phyloP scores from a whole-genome alignment of 1,140 invertebrate species.

The Heliconius nattereri region DNA sequence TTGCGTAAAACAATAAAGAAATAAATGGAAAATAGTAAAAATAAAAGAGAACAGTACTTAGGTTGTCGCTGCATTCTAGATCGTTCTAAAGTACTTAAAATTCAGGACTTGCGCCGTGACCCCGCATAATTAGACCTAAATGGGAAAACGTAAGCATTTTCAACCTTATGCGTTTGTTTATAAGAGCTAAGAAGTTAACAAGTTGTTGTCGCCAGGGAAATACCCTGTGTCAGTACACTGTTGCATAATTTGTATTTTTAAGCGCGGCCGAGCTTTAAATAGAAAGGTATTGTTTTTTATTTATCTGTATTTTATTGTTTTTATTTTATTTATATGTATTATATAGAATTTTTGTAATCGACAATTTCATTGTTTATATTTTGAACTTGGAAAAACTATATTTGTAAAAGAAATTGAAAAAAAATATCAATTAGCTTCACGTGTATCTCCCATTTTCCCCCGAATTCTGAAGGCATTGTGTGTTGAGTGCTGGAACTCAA shows the following conservation, averaged over 20 bases:
- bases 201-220: too few relatives aligned
- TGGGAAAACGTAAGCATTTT: constrained; percentile 4
- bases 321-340: background rate
- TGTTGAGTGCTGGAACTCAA: too few relatives aligned
- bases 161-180: background rate
- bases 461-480: too few relatives aligned
- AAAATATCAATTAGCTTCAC: too few relatives aligned
- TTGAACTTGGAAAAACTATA: too few relatives aligned
- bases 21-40: background rate
- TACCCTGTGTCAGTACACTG: constrained; percentile 1
- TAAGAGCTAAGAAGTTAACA: background rate
- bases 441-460: too few relatives aligned
- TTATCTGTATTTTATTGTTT: too few relatives aligned
- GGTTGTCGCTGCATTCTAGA: constrained; percentile 27
- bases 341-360: too few relatives aligned
- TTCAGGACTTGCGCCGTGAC: constrained; percentile 31
- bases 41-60: constrained; percentile 17
- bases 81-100: constrained; percentile 19
- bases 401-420: too few relatives aligned
- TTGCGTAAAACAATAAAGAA: constrained; percentile 14
- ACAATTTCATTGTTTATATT: too few relatives aligned
- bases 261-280: background rate
- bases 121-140: constrained; percentile 27
- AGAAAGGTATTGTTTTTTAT: background rate
- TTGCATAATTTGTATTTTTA: constrained; percentile 24